Evolutionary conservation across 2,113 vertebrate genomes (phyloP), one percentile per base, ranked within the genome.

Genomic region (Todiramphus chloris): DNA sequence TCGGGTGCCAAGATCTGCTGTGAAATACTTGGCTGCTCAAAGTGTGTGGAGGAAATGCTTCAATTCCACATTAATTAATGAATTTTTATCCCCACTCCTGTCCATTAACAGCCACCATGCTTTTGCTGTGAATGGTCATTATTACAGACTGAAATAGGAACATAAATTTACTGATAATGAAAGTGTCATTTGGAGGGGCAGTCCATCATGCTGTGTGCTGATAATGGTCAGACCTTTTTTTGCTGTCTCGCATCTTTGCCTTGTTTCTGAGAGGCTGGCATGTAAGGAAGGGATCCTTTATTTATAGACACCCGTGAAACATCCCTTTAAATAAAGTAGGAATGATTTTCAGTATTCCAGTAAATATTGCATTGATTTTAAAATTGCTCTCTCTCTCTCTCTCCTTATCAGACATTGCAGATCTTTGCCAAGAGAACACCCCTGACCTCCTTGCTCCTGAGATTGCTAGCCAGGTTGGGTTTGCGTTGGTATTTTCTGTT

Each of bases 121-220:
- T 98, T 98, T 96, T 98, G 97, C 98, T 97, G 95, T 96, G 97
- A 98, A 99, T 97, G 98, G 98, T 98, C 98, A 99, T 99, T 98
- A 99, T 98, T 98, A 98, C 97, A 98, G 98, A 98, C 98, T 98
- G 98, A 99, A 99, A 99, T 98, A 98, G 98, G 98, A 98, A 98
- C 98, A 99, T 99, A 99, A 99, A 99, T 99, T 98, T 98, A 97
- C 97, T 94, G 97, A 98, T 99, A 99, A 99, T 99, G 99, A 99
- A 99, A 99, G 99, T 98, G 99, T 99, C 99, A 99, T 98, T 98
- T 98, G 98, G 98, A 98, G 97, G 97, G 83, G 97, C 97, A 96
- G 98, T 98, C 98, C 97, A 98, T 99, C 98, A 98, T 96, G 94
- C 97, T 89, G 89, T 92, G 95, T 98, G 98, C 97, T 98, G 98